These are phyloP conservation scores for Stylophora pistillata DNA, from an alignment of 64 coral and sea anemone genomes.

Conservation along the genomic window DNA sequence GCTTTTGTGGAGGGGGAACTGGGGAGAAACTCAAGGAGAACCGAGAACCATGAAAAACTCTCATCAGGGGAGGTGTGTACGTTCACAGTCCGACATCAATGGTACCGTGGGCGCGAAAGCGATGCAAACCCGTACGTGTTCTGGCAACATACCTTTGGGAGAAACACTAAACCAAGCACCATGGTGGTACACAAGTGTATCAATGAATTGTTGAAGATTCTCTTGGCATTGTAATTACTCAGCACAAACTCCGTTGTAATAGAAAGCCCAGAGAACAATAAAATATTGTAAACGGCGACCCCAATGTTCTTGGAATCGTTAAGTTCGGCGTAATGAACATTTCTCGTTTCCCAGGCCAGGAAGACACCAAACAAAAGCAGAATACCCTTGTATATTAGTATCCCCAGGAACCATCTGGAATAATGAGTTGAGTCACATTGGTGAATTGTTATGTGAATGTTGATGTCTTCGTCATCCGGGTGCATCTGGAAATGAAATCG, in stretches of 20 bases:
- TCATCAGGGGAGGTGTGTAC: no score
- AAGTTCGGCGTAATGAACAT: constrained; percentile 60
- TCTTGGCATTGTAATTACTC: constrained; percentile 50
- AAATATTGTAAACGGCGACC: constrained; percentile 69
- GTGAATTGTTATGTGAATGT: not conserved
- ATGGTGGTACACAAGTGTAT: constrained; percentile 54
- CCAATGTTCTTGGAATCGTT: constrained; percentile 77
- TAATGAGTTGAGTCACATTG: constrained; percentile 18
- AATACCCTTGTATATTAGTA: constrained; percentile 41
- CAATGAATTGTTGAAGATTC: constrained; percentile 37
- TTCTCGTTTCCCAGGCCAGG: constrained; percentile 80
- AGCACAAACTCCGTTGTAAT: constrained; percentile 55
- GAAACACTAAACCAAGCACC: constrained; percentile 52
- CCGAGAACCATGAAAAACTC: no score
- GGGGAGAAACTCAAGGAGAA: no score
- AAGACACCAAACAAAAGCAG: constrained; percentile 77
- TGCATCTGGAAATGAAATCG: not conserved
- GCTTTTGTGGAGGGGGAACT: no score
- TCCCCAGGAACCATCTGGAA: not conserved
- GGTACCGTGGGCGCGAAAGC: no score
- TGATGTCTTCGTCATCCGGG: not conserved
- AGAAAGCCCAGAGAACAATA: constrained; percentile 53
- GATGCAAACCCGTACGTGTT: not conserved
- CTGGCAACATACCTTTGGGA: constrained; percentile 60
- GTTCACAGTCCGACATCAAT: no score